Evolutionary conservation across 1,140 invertebrate species (phyloP), one percentile per base, ranked within the genome.

Genomic region (Brachionus manjavacas): DNA sequence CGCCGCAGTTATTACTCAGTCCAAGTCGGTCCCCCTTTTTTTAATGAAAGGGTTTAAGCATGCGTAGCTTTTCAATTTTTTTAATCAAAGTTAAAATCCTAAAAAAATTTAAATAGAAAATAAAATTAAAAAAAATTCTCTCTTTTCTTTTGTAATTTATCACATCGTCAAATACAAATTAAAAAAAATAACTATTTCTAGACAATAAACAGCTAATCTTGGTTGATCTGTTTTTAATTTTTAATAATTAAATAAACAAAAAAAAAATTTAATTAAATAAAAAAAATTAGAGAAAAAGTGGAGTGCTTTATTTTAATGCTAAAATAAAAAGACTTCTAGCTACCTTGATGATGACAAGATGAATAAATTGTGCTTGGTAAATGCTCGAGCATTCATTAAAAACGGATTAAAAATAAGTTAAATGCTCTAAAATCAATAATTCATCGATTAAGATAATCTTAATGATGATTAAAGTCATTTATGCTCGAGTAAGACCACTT

Each of bases 381-480:
- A 60, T 60, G n/a, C n/a, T 60, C 9, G 52, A 60, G 52, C 52
- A 60, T 60, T 60, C 68, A 72, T 72, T 72, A 72, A 72, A 72
- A 39, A 39, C 14, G 68, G 68, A 72, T 72, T 72, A 72, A 41
- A 72, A 39, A 68, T 39, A 39, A 35, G 39, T 20, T 39, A 60
- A 60, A 60, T 60, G 52, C 52, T 60, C 25, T 6, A 20, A 72
- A 72, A 39, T 41, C 68, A 41, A 72, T 72, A 41, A 72, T 72
- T 72, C 68, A 72, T 72, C 35, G 66, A 68, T 68, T 68, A 68
- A 68, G 66, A 68, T 68, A 35, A 68, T 68, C 66, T 68, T 60
- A 60, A 68, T 68, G 14, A 68, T 68, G 28, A 68, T 68, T 68
- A 16, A 68, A 68, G 66, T 68, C 66, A 68, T 68, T 68, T 68